Conservation (phyloP, 2,113 vertebrate genomes). For the Actenoides lindsayi region DNA sequence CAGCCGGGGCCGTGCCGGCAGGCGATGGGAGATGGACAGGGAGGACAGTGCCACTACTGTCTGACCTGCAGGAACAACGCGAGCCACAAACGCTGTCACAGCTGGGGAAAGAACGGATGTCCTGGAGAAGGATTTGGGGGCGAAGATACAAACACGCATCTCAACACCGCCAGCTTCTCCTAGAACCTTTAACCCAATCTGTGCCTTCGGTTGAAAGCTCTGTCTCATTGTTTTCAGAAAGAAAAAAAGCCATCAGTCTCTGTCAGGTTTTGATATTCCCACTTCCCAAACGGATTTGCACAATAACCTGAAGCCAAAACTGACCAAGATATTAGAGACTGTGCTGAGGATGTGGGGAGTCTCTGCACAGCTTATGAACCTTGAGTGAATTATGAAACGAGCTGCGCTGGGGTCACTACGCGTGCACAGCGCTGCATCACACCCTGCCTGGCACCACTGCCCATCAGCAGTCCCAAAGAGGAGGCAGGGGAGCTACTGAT, state of each 20-base stretch:
- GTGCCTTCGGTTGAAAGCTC: neutral
- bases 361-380: rapidly evolving
- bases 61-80: neutral
- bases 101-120: neutral
- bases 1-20: rapidly evolving
- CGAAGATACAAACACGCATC: neutral
- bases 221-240: rapidly evolving
- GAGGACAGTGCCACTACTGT: neutral
- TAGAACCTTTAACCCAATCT: neutral
- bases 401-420: rapidly evolving
- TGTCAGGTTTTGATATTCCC: neutral
- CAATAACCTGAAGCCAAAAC: neutral
- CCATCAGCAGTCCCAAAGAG: rapidly evolving
- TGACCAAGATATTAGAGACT: neutral
- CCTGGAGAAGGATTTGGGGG: neutral
- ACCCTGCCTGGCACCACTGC: rapidly evolving
- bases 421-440: rapidly evolving
- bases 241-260: neutral
- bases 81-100: neutral
- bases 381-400: rapidly evolving
- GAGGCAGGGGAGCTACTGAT: rapidly evolving
- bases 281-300: neutral
- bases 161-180: neutral
- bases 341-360: neutral
- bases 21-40: neutral